phyloP scores from a whole-genome alignment of 1,140 invertebrate genomes.

The Diachasma alloeum region DNA sequence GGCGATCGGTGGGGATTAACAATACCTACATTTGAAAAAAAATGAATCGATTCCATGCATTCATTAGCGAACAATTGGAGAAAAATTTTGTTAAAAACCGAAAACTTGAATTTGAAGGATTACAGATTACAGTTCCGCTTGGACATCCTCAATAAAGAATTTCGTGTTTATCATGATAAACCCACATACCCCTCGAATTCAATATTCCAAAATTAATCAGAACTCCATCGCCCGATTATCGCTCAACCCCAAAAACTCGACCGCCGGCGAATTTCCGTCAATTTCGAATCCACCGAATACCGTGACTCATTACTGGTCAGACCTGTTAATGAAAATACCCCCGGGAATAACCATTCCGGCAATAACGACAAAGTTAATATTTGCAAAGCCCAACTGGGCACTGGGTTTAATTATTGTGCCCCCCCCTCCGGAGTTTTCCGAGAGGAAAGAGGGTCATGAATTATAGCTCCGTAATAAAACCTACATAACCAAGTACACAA shows the following conservation, averaged over 20 bases:
- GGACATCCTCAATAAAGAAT: too few species aligned
- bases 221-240: neutral
- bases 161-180: too few species aligned
- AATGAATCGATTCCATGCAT: too few species aligned
- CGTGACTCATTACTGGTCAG: neutral
- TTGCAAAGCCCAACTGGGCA: neutral
- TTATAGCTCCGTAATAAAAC: conserved; percentile 7
- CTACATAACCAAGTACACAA: neutral
- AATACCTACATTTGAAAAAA: too few species aligned
- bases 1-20: too few species aligned
- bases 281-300: neutral
- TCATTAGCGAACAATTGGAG: too few species aligned
- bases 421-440: neutral
- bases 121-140: too few species aligned
- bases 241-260: too few species aligned
- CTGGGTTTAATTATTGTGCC: conserved; percentile 20
- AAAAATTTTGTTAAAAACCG: too few species aligned
- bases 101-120: too few species aligned
- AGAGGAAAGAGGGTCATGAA: conserved; percentile 4
- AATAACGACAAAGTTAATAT: conserved; percentile 15
- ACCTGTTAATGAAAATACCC: conserved; percentile 10
- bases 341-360: neutral
- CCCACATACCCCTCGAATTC: too few species aligned
- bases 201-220: too few species aligned
- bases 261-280: neutral